Evolutionary conservation across 2,888 invertebrate species (phyloP).

Genomic region (Nymphalis c-album): DNA sequence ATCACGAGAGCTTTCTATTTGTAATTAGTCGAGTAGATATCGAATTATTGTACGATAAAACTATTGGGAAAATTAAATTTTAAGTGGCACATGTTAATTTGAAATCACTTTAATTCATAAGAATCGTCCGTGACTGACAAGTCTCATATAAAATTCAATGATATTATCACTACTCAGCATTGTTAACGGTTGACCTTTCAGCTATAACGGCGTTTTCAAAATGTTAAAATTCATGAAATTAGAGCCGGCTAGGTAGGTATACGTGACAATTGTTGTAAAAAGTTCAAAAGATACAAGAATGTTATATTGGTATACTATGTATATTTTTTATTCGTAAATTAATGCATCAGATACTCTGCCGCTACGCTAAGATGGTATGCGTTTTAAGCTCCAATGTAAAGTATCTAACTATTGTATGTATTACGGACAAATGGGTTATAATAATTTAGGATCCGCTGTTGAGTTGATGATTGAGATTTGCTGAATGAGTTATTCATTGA

Average conservation of each 20-base stretch:
- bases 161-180: constrained; percentile 6
- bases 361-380: no score
- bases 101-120: neutral
- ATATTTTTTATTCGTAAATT: no score
- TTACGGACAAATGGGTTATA: no score
- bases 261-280: neutral
- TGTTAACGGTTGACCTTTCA: constrained; percentile 14
- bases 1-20: neutral
- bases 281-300: neutral
- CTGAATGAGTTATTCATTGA: no score
- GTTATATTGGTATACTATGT: neutral
- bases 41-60: constrained; percentile 1
- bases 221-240: constrained; percentile 2
- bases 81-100: neutral
- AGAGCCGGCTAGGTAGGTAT: neutral
- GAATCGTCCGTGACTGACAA: constrained; percentile 10
- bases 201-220: constrained; percentile 6
- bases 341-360: no score
- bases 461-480: no score
- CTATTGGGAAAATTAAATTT: neutral
- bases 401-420: no score
- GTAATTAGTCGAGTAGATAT: neutral
- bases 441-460: no score
- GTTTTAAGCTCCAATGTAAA: no score
- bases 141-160: constrained; percentile 11